Evolutionary conservation across 2,888 invertebrate genomes (phyloP), one percentile per base, ranked within the genome.

Genomic region (Lutraria lutraria): DNA sequence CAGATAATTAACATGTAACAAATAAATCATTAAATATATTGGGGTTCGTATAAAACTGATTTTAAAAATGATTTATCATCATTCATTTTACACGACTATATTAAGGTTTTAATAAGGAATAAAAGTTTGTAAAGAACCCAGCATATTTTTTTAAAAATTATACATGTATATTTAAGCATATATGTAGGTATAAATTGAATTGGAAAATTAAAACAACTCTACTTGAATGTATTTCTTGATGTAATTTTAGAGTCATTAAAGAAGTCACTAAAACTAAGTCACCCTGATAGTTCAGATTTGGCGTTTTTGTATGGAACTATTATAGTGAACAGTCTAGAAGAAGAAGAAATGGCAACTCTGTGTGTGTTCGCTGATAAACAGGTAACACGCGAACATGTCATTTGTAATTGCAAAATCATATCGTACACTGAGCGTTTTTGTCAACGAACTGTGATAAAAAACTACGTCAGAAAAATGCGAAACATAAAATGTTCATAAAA

Each of bases 231-330:
- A 19, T 12, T 16, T 21, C 16, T 21, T 19, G 21, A 16, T 53
- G 15, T 29, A 8, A 56, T 81, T 83, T 60, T 72, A 84, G 84
- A 84, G 2, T 31, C 84, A 25, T 34, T 84, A 29, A 72, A 53
- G 31, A 76, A 76, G 54, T 54, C 68, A 12, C 29, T 84, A 3
- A 72, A 52, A 15, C 29, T 84, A 19, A 54, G 72, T 8, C 84
- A 84, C 21, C 84, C 84, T 8, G 95, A 95, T 8, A 94, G 91
- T 88, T 80, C 91, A 15, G 96, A 96, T 76, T 92, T 97, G 68
- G 95, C 95, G 0, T 97, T 96, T 89, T 87, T 97, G 53, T 96
- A 96, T 88, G 97, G 96, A 2, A 96, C 96, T 16, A 96, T 97
- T 0, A 96, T 97, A 89, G 96, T 96, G 3, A 92, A 94, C 19